Evolutionary conservation across 1,140 invertebrate genomes (phyloP).

Genomic region (Cryptotermes secundus): DNA sequence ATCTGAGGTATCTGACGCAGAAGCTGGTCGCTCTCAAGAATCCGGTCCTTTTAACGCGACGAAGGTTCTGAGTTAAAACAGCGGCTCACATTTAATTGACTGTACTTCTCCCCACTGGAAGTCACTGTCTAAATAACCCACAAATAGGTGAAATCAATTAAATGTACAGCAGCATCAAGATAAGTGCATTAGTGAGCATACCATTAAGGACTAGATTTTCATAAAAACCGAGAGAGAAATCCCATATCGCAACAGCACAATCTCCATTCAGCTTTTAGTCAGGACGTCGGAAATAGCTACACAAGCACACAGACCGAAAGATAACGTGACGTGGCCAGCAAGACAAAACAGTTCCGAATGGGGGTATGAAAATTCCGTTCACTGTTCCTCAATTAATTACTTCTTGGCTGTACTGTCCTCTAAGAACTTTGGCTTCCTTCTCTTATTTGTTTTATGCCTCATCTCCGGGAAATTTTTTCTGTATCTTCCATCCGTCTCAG

Average conservation of each 20-base stretch:
- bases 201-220: neutral
- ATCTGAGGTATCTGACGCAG: no score
- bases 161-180: neutral
- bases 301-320: neutral
- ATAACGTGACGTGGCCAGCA: neutral
- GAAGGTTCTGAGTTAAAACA: no score
- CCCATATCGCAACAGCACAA: neutral
- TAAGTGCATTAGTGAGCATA: neutral
- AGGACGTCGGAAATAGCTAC: neutral
- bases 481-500: no score
- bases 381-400: no score
- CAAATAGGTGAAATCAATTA: neutral
- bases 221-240: neutral
- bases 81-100: no score
- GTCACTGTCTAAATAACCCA: neutral
- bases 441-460: no score
- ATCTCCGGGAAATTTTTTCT: no score
- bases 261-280: conserved; percentile 4
- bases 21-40: no score
- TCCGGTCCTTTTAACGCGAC: no score
- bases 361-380: neutral
- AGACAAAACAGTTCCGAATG: neutral
- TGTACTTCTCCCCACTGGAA: neutral
- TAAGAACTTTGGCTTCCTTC: no score
- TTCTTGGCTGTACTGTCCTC: no score